Evolutionary conservation across 1,140 invertebrate species (phyloP).

Genomic region (Sipha flava): DNA sequence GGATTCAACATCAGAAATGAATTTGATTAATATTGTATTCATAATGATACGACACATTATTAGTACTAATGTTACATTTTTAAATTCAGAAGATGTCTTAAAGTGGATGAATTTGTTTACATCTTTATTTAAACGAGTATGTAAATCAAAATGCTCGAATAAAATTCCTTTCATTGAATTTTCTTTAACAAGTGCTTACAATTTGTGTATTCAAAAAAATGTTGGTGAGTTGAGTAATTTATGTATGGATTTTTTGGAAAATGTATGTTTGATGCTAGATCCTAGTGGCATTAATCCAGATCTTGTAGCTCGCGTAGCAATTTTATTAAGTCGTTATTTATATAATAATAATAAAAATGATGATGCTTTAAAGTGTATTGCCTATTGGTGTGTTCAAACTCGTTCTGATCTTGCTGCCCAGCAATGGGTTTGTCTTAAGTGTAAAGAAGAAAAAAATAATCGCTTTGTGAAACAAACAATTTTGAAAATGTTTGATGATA

Average conservation of each 20-base stretch:
- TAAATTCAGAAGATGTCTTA: not conserved
- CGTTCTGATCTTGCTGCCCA: conserved; percentile 7
- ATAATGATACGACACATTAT: not conserved
- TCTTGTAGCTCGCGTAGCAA: conserved; percentile 5
- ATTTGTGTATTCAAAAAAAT: not conserved
- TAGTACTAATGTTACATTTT: not conserved
- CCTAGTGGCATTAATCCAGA: conserved; percentile 3
- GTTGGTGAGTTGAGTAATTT: not conserved
- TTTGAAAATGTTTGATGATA: not conserved
- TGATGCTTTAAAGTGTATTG: conserved; percentile 10
- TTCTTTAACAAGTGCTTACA: conserved; percentile 23
- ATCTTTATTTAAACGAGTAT: not conserved
- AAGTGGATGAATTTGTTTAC: conserved; percentile 1
- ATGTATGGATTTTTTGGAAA: not conserved
- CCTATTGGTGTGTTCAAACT: conserved; percentile 1
- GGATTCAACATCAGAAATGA: conserved; percentile 17
- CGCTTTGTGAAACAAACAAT: not conserved
- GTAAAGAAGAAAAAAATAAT: conserved; percentile 9
- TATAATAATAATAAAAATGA: not conserved
- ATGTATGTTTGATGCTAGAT: not conserved
- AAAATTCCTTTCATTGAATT: conserved; percentile 22
- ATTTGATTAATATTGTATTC: conserved; percentile 12
- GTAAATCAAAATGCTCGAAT: conserved; percentile 5
- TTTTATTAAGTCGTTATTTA: conserved; percentile 12
- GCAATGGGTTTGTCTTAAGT: conserved; percentile 22